A percentile compares a stretch with the other conserved stretches of the same genome.
These are phyloP conservation scores for Desmodus rotundus DNA, from an alignment of 2,113 vertebrate species.

Conservation along the genomic window DNA sequence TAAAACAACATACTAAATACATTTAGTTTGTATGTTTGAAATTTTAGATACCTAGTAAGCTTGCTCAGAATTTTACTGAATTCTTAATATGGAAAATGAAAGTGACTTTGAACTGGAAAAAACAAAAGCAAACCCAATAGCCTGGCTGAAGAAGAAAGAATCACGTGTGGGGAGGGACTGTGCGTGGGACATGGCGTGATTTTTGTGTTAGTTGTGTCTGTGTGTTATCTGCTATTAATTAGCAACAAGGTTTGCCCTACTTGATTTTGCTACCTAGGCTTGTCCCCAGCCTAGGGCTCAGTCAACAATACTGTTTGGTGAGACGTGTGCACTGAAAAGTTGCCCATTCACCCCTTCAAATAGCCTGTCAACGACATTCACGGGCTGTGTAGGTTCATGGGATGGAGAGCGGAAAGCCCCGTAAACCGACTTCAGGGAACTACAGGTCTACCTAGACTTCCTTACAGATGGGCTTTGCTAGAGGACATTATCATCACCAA, in stretches of 20 bases:
- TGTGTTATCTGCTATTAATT: not conserved
- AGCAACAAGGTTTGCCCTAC: not conserved
- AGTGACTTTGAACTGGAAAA: not conserved
- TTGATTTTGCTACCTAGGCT: not conserved
- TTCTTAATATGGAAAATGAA: not conserved
- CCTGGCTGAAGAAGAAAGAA: not conserved
- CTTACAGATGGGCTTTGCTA: not conserved
- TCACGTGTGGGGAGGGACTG: rapidly evolving
- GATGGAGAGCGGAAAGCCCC: not conserved
- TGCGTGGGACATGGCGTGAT: too few relatives aligned
- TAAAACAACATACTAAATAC: conserved; percentile 3
- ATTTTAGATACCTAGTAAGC: not conserved
- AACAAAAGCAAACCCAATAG: rapidly evolving
- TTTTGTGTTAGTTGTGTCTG: not conserved
- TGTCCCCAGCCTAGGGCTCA: not conserved
- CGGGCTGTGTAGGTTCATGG: not conserved
- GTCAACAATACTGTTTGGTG: not conserved
- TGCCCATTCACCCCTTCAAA: rapidly evolving
- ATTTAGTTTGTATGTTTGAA: not conserved
- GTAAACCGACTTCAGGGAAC: not conserved
- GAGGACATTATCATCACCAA: not conserved
- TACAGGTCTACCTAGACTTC: not conserved
- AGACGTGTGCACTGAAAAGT: not conserved
- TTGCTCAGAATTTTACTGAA: not conserved
- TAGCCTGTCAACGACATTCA: not conserved